A percentile compares a stretch with the other conserved stretches of the same genome.
These are phyloP conservation scores for Lacanobia oleracea DNA, from an alignment of 2,888 invertebrate genomes.

Conservation along the genomic window DNA sequence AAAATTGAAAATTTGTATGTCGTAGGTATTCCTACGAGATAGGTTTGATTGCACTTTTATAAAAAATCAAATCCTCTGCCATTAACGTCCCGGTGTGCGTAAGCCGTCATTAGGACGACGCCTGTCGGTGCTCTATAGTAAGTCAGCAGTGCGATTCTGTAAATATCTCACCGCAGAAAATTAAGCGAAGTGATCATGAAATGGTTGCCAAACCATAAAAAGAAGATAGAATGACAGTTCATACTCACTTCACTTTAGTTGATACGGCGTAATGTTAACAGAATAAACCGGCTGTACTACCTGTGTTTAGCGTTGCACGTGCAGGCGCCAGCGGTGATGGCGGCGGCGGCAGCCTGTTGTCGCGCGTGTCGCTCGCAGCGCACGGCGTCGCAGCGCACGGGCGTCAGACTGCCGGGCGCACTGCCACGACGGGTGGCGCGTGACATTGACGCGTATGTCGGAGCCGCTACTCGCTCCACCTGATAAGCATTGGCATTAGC, in stretches of 20 bases:
- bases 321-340: constrained; percentile 75
- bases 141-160: background rate
- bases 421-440: constrained; percentile 83
- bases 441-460: constrained; percentile 92
- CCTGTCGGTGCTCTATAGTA: background rate
- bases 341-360: constrained; percentile 83
- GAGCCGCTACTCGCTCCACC: constrained; percentile 92
- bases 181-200: no score
- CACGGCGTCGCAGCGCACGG: background rate
- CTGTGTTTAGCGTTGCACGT: constrained; percentile 81
- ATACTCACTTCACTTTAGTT: no score
- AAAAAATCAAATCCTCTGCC: no score
- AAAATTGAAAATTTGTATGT: no score
- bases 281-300: constrained; percentile 47
- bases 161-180: no score
- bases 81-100: no score
- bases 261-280: no score
- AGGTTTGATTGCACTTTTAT: no score
- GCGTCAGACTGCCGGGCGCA: constrained; percentile 71
- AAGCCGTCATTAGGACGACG: no score
- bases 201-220: no score
- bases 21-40: no score
- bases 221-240: no score
- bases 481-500: constrained; percentile 67
- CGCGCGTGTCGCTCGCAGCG: constrained; percentile 80